These are phyloP conservation scores for Tetrapedia diversipes DNA, from an alignment of 2,888 invertebrate genomes.

Conservation along the genomic window DNA sequence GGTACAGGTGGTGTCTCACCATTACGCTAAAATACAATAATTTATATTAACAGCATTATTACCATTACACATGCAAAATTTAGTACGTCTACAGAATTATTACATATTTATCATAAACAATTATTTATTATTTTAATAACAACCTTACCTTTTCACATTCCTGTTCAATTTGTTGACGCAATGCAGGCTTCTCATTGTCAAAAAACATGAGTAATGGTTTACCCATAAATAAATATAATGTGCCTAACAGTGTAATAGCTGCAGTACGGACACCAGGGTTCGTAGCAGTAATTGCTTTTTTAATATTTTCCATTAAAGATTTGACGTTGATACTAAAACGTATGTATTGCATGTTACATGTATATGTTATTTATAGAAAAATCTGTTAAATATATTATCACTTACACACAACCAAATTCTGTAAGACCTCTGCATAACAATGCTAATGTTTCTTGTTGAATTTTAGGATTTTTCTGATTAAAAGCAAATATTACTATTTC, in stretches of 20 bases:
- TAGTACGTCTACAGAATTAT: no score
- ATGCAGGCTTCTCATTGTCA: conserved; percentile 93
- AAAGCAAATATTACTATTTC: conserved; percentile 90
- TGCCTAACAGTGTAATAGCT: conserved; percentile 89
- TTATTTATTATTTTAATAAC: not conserved
- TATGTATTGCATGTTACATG: conserved; percentile 41
- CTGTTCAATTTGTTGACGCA: conserved; percentile 92
- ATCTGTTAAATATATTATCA: conserved; percentile 61
- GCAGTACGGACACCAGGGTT: conserved; percentile 93
- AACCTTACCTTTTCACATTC: conserved; percentile 91
- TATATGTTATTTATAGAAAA: not conserved
- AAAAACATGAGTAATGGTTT: conserved; percentile 90
- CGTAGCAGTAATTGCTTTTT: conserved; percentile 92
- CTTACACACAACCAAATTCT: conserved; percentile 94
- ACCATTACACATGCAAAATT: not conserved
- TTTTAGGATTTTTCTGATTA: conserved; percentile 94
- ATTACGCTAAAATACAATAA: conserved; percentile 57
- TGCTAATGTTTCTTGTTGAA: conserved; percentile 92
- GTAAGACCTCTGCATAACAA: conserved; percentile 92
- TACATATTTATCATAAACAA: not conserved
- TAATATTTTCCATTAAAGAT: conserved; percentile 89
- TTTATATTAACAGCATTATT: not conserved
- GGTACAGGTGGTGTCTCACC: conserved; percentile 74
- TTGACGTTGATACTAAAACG: conserved; percentile 87
- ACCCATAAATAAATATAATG: conserved; percentile 92